phyloP scores from a whole-genome alignment of 1,140 invertebrate genomes.

The Eueides isabella region DNA sequence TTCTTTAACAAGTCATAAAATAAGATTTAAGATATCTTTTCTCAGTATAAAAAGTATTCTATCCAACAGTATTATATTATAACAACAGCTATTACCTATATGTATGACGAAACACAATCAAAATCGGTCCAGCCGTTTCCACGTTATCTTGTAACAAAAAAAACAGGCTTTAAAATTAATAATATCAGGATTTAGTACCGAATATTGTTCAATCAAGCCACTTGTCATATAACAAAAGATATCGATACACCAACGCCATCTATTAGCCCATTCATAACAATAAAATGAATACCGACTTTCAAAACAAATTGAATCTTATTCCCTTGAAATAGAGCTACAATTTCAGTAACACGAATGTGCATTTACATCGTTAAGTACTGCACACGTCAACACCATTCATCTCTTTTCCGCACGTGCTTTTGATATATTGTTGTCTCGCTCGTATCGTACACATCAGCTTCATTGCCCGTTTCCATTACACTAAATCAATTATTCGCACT shows the following conservation, averaged over 20 bases:
- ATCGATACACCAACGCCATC: slow-evolving; percentile 69
- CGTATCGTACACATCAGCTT: slow-evolving; percentile 70
- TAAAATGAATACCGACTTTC: slow-evolving; percentile 38
- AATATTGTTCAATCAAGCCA: slow-evolving; percentile 22
- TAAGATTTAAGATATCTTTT: too few relatives aligned
- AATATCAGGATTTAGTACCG: slow-evolving; percentile 4
- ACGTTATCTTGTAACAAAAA: neutral
- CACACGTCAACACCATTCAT: slow-evolving; percentile 54
- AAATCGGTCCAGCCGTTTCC: neutral
- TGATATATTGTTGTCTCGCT: slow-evolving; percentile 58
- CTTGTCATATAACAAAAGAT: slow-evolving; percentile 53
- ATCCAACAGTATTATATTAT: neutral
- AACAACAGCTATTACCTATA: neutral
- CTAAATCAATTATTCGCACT: slow-evolving; percentile 72
- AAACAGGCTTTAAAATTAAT: slow-evolving; percentile 1
- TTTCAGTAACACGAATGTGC: slow-evolving; percentile 61
- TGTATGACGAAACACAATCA: neutral
- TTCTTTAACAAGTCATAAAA: too few relatives aligned
- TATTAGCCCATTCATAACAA: slow-evolving; percentile 59
- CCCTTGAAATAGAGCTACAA: slow-evolving; percentile 59
- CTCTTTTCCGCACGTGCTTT: slow-evolving; percentile 52
- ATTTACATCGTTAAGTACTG: slow-evolving; percentile 59
- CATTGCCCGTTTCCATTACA: slow-evolving; percentile 79
- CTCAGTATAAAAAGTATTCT: neutral
- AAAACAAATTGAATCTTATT: slow-evolving; percentile 62